phyloP scores from a whole-genome alignment of 1,140 invertebrate species.

The Drosophila lini region DNA sequence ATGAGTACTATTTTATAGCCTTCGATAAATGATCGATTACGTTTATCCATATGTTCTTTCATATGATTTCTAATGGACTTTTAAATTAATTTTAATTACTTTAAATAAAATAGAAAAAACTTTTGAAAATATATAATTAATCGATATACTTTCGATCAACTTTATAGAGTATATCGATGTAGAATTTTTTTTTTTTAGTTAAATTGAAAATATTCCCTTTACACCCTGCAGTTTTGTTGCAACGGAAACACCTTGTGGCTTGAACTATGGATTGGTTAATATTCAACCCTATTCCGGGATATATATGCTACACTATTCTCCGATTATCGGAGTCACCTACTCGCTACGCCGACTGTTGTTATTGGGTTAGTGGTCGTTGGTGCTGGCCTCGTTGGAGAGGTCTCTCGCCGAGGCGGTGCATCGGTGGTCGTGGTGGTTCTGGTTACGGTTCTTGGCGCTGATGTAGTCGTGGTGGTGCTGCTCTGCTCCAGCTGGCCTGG shows the following conservation, averaged over 20 bases:
- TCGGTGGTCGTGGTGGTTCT: conserved; percentile 15
- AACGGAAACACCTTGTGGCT: background rate
- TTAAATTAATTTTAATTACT: too few relatives aligned
- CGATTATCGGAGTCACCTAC: conserved; percentile 51
- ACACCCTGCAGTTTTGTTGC: conserved; percentile 3
- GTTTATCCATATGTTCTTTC: too few relatives aligned
- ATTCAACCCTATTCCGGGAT: conserved; percentile 7
- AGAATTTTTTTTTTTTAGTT: background rate
- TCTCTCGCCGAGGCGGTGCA: conserved; percentile 7
- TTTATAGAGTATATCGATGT: background rate
- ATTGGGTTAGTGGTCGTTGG: conserved; percentile 65
- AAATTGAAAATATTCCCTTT: background rate
- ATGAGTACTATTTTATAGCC: background rate
- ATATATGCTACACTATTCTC: conserved; percentile 17
- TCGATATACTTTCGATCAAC: background rate
- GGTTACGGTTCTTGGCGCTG: background rate
- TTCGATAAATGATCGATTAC: too few relatives aligned
- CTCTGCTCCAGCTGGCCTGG: conserved; percentile 7
- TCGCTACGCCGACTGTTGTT: conserved; percentile 46
- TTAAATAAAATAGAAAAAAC: background rate
- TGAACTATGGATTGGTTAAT: background rate
- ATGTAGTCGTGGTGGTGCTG: conserved; percentile 1
- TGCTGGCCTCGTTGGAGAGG: background rate
- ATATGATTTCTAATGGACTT: too few relatives aligned
- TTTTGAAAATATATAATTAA: background rate